Base-by-base conservation (phyloP, 2,113 vertebrate genomes). In the Hepsetus odoe region DNA sequence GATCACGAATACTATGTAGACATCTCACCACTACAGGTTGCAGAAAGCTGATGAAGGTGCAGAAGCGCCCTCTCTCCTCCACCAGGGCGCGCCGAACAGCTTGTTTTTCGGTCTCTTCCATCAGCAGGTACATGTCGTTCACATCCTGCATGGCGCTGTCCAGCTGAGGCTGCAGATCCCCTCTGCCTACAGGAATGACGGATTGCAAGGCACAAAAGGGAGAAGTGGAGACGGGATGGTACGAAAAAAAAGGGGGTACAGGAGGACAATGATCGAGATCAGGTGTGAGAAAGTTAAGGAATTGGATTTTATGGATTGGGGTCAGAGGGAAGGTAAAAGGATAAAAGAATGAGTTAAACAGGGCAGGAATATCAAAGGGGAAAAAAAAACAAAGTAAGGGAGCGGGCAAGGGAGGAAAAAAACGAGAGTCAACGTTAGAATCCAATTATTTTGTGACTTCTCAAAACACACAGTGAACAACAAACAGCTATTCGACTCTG, bases 51-150 rank as follows among this genome's bases (percentile, higher is more conserved):
- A 95, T 97, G 89, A 99, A 98, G 73, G 96, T 97, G 86, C 97
- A 99, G 92, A 98, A 99, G 62, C 97, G 95, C 0, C 96, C 95
- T 1, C 97, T 91, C 85, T 99, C 97, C 89, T 99, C 97, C 0
- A 97, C 95, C 74, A 99, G 95, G 5, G 97, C 97, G 12, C 95
- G 93, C 82, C 97, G 95, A 67, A 98, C 97, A 0, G 97, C 96
- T 92, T 99, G 97, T 89, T 99, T 99, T 92, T 99, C 97, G 0
- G 93, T 99, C 91, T 99, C 97, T 91, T 98, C 97, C 94, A 99
- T 94, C 78, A 99, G 87, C 86, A 98, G 92, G 89, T 96, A 99
- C 96, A 99, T 95, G 91, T 99, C 97, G 0, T 95, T 98, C 86
- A 99, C 96, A 0, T 99, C 97, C 90, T 98, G 97, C 86, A 99